Evolutionary conservation across 2,797 vertebrate species (phyloP), one percentile per base, ranked within the genome.

Genomic region (Clarias fuscus): DNA sequence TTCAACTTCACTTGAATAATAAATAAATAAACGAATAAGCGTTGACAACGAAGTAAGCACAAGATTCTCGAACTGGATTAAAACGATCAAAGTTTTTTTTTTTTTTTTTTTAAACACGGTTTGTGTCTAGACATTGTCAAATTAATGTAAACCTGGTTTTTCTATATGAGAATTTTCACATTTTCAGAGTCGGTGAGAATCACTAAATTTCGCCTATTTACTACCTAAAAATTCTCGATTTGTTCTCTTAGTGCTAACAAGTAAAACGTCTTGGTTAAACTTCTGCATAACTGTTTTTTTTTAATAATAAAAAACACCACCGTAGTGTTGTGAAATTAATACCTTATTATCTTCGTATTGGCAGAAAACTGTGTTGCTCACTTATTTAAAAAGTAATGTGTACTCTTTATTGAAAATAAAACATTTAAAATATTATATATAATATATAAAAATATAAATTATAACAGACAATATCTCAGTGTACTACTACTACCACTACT

Each of bases 41-140:
- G 98, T 37, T 99, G 98, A 40, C 98, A 97, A 4, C 99, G 99
- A 67, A 97, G 97, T 84, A 99, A 99, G 87, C 96, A 99, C 79
- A 97, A 99, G 89, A 98, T 98, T 22, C 37, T 72, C 18, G 37
- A 72, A 43, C 93, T 99, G 43, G 98, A 99, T 43, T 43, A 97
- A 91, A 95, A 97, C 0, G 94, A 96, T 86, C 96, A 91, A 84
- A 75, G 70, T 43, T 8, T 43, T 8, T 8, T 43, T 43, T 43
- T 43, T 43, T 43, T 43, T 8, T 43, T 43, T 7, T 43, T 40
- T 56, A 86, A 81, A 33, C 43, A 80, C 27, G 14, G 84, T 82
- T 58, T 53, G 73, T 61, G 72, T 88, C 33, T 3, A 37, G 33
- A 40, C 27, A 33, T 20, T 84, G 30, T 30, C 22, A 67, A 85